Percentiles rank a stretch among this genome's conserved stretches.
Evolutionary conservation across 2,888 invertebrate genomes (phyloP).

Genomic region (Brachyptera putata): DNA sequence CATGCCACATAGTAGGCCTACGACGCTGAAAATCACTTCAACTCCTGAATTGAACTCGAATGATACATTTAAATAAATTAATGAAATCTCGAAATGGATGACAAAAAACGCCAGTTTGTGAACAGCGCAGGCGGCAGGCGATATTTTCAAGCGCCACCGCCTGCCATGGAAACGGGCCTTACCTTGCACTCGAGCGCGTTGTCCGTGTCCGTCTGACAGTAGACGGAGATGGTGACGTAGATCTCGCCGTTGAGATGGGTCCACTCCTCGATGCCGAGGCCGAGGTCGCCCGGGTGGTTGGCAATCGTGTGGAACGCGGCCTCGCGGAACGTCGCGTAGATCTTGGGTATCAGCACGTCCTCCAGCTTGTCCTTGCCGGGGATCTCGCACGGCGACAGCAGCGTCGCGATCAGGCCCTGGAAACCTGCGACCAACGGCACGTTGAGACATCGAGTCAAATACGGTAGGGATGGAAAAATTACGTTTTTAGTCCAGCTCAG

Average conservation of each 20-base stretch:
- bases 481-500: too few relatives aligned
- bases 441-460: too few relatives aligned
- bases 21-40: too few relatives aligned
- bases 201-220: slow-evolving; percentile 40
- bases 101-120: too few relatives aligned
- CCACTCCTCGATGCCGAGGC: slow-evolving; percentile 49
- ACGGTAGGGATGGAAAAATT: too few relatives aligned
- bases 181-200: slow-evolving; percentile 2
- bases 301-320: slow-evolving; percentile 41
- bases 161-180: too few relatives aligned
- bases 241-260: slow-evolving; percentile 41
- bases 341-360: slow-evolving; percentile 47
- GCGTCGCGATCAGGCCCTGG: slow-evolving; percentile 46
- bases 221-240: slow-evolving; percentile 46
- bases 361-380: slow-evolving; percentile 47
- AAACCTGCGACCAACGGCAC: slow-evolving; percentile 40
- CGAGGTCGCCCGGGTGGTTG: slow-evolving; percentile 41
- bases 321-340: slow-evolving; percentile 45
- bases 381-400: slow-evolving; percentile 48
- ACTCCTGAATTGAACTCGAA: too few relatives aligned
- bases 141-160: too few relatives aligned
- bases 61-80: too few relatives aligned
- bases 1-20: too few relatives aligned
- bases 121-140: too few relatives aligned
- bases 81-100: too few relatives aligned